Evolutionary conservation across 92 coral and sea anemone genomes (phyloP).

Genomic region (Blastomussa wellsi): DNA sequence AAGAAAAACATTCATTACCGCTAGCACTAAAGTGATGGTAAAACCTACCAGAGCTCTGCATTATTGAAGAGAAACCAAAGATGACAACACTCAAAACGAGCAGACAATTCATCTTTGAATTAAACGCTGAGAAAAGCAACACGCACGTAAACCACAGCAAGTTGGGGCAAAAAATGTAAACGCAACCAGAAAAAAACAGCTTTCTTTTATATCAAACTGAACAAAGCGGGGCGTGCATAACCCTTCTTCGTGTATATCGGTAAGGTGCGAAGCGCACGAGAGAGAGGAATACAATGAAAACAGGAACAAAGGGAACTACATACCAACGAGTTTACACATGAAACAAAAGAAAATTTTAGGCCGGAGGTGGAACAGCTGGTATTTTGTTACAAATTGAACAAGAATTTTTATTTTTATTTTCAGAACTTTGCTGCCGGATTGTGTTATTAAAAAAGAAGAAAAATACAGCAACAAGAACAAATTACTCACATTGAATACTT

Average conservation of each 20-base stretch:
- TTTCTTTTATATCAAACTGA: background rate
- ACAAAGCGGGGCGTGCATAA: background rate
- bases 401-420: too few species aligned
- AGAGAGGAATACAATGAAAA: background rate
- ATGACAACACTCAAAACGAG: background rate
- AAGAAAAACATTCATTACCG: too few species aligned
- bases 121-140: background rate
- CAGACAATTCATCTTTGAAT: background rate
- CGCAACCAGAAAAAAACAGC: background rate
- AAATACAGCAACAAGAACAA: too few species aligned
- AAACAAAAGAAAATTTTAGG: background rate
- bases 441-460: background rate
- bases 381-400: background rate
- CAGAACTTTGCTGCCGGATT: background rate
- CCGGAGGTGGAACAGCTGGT: background rate
- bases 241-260: background rate
- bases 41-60: constrained; percentile 11
- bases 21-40: background rate
- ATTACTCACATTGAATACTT: too few species aligned
- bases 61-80: background rate
- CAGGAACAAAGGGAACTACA: background rate
- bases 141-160: background rate
- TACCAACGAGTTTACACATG: background rate
- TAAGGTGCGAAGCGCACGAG: constrained; percentile 1
- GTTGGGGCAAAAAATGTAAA: background rate